These are phyloP conservation scores for Parelbella ahira DNA, from an alignment of 2,888 invertebrate species.

Conservation along the genomic window DNA sequence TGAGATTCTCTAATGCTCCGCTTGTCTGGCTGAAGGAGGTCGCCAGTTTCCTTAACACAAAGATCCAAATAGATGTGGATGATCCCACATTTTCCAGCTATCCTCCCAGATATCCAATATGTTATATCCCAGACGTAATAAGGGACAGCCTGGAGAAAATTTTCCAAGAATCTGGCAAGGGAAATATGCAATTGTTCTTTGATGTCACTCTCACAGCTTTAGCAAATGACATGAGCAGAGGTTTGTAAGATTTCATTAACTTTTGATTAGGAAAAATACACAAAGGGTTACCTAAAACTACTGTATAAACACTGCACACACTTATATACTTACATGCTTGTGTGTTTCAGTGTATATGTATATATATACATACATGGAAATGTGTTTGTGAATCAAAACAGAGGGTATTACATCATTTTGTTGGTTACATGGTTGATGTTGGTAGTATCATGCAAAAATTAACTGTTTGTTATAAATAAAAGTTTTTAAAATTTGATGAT, in stretches of 20 bases:
- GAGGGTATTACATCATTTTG: too few relatives aligned
- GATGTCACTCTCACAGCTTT: slow-evolving; percentile 85
- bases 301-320: too few relatives aligned
- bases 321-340: too few relatives aligned
- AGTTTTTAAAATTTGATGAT: too few relatives aligned
- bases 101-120: slow-evolving; percentile 79
- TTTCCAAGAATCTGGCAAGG: slow-evolving; percentile 81
- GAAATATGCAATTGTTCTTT: slow-evolving; percentile 84
- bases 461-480: too few relatives aligned
- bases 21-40: slow-evolving; percentile 85
- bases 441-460: too few relatives aligned
- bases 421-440: too few relatives aligned
- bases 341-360: too few relatives aligned
- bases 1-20: slow-evolving; percentile 85
- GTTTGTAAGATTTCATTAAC: slow-evolving; percentile 53
- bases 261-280: too few relatives aligned
- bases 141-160: slow-evolving; percentile 65
- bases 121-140: slow-evolving; percentile 68
- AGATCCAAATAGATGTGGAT: slow-evolving; percentile 81
- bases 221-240: slow-evolving; percentile 87
- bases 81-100: slow-evolving; percentile 82
- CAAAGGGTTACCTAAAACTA: too few relatives aligned
- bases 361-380: too few relatives aligned
- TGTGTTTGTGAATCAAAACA: too few relatives aligned
- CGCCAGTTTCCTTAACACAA: slow-evolving; percentile 82